phyloP scores from a whole-genome alignment of 2,113 vertebrate genomes.

The Pao palembangensis region DNA sequence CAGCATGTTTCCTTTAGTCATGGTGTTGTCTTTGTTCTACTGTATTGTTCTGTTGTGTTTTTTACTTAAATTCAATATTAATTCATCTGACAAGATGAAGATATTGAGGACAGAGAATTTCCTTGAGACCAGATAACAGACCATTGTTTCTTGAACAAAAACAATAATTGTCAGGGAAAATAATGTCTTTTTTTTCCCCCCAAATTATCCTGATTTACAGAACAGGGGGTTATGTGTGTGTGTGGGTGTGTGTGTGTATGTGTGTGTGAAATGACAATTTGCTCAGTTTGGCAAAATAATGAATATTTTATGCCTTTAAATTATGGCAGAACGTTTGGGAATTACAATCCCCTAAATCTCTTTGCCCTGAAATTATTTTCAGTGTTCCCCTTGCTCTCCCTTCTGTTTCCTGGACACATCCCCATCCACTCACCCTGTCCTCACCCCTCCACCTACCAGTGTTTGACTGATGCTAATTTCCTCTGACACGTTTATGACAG shows the following conservation, averaged over 20 bases:
- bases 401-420: neutral
- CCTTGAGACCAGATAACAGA: conserved; percentile 29
- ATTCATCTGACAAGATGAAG: conserved; percentile 44
- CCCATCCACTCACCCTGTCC: conserved; percentile 3
- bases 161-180: neutral
- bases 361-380: conserved; percentile 29
- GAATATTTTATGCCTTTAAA: too few species aligned
- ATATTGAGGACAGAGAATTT: conserved; percentile 25
- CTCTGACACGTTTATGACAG: conserved; percentile 68
- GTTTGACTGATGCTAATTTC: conserved; percentile 62
- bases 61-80: conserved; percentile 55
- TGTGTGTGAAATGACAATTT: too few species aligned
- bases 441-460: conserved; percentile 3
- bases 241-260: too few species aligned
- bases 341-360: conserved; percentile 12
- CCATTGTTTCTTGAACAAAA: conserved; percentile 4
- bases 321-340: neutral
- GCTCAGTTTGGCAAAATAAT: too few species aligned
- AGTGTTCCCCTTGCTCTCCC: neutral
- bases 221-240: neutral
- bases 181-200: neutral
- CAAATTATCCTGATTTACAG: neutral
- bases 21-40: conserved; percentile 12
- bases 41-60: conserved; percentile 12
- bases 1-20: conserved; percentile 28